A percentile compares a stretch with the other conserved stretches of the same genome.
phyloP scores from a whole-genome alignment of 2,888 invertebrate genomes.

The Cryptocheilus praepositus region DNA sequence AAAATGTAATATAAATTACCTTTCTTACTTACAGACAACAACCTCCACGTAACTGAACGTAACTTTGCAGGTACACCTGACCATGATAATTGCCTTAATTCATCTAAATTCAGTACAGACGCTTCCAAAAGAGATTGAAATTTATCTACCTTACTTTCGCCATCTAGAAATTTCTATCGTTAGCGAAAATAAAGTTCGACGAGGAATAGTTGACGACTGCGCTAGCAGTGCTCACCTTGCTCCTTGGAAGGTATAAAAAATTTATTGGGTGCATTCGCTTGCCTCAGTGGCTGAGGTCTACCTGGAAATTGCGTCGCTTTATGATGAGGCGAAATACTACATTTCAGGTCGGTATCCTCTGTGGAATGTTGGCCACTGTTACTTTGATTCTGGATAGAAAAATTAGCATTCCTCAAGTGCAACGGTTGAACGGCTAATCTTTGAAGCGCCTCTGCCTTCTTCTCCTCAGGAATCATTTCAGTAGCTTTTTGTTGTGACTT shows the following conservation, averaged over 20 bases:
- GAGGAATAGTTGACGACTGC: neutral
- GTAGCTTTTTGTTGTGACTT: constrained; percentile 52
- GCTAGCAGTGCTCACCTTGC: constrained; percentile 59
- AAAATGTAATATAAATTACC: constrained; percentile 38
- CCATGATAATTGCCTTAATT: constrained; percentile 94
- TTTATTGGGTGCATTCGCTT: constrained; percentile 63
- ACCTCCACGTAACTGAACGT: constrained; percentile 81
- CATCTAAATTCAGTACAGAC: constrained; percentile 87
- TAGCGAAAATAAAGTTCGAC: neutral
- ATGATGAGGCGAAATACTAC: constrained; percentile 58
- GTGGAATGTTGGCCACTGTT: constrained; percentile 55
- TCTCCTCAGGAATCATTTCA: constrained; percentile 71
- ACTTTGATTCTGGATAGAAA: constrained; percentile 46
- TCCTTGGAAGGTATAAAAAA: constrained; percentile 73
- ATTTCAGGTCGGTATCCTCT: constrained; percentile 49
- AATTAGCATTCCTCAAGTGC: constrained; percentile 66
- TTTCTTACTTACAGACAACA: constrained; percentile 78
- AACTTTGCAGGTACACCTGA: constrained; percentile 96
- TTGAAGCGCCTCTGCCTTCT: constrained; percentile 72
- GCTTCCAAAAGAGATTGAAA: constrained; percentile 88
- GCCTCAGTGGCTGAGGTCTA: constrained; percentile 82
- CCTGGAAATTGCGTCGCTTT: constrained; percentile 80
- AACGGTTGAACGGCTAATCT: constrained; percentile 72
- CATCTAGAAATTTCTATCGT: constrained; percentile 55
- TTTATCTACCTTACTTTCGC: constrained; percentile 89